Evolutionary conservation across 92 coral and sea anemone species (phyloP), one percentile per base, ranked within the genome.

Genomic region (Palythoa grandiflora): DNA sequence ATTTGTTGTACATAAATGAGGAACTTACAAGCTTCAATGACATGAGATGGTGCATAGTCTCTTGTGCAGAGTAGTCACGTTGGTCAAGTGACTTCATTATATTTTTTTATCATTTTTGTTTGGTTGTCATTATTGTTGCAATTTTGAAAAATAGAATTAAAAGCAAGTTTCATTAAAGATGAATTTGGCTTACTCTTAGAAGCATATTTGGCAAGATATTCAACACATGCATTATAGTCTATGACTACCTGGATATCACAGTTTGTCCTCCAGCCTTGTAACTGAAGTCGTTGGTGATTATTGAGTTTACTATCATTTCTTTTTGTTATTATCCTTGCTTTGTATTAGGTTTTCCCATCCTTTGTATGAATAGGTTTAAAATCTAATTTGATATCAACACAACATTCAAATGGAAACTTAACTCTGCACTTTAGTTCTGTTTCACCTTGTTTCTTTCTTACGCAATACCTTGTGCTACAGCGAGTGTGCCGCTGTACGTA

Each of bases 171-270:
- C 65, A 59, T 59, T 13, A 59, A 17, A 59, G 65, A 1, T 59
- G 65, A 59, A 1, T 12, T 13, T 59, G 65, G 65, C 19, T 59
- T n/a, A 59, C 65, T 20, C 19, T 59, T 59, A n/a, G 65, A 59
- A 1, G 50, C 50, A 44, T 44, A 44, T 44, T 44, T 44, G 50
- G 50, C 50, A 44, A 44, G 50, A 2, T 44, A 44, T 0, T 44
- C 50, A 44, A 44, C 48, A 44, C 48, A 44, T 44, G 48, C 48
- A 44, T 44, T 57, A 57, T 57, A 57, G 65, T 57, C 65, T 57
- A 57, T 57, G 65, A 57, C 65, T 19, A 57, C 65, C 65, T 57
- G 65, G 65, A 57, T 57, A 57, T 57, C 65, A 57, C 65, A 57
- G n/a, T 57, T 57, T 57, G 48, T 1, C 48, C 48, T 44, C 48